phyloP scores from a whole-genome alignment of 2,113 vertebrate genomes.

The Desmodus rotundus region DNA sequence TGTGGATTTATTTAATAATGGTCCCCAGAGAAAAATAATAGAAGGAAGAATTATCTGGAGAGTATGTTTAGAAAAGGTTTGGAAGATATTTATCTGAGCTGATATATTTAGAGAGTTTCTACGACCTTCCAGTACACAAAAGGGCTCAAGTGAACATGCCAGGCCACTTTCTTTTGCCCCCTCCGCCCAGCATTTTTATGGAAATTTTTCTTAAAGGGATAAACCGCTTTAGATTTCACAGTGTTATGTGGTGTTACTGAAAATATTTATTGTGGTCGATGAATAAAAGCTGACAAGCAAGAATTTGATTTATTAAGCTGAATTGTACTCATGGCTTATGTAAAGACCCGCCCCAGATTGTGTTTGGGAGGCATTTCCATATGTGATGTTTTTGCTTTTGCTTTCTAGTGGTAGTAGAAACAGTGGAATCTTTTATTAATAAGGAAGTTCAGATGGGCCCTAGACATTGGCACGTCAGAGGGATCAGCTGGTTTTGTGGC shows the following conservation, averaged over 20 bases:
- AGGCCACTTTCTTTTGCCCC: constrained; percentile 1
- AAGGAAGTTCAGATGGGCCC: background rate
- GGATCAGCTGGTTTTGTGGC: background rate
- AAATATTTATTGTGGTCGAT: constrained; percentile 56
- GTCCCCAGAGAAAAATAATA: constrained; percentile 45
- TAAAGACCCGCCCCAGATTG: background rate
- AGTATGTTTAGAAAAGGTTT: background rate
- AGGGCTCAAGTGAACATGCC: constrained; percentile 29
- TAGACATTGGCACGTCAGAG: background rate
- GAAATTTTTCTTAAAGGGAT: constrained; percentile 43
- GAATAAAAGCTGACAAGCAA: constrained; percentile 46
- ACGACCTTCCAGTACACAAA: background rate
- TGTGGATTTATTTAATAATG: constrained; percentile 16
- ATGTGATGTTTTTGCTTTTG: background rate
- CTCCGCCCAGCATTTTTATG: background rate
- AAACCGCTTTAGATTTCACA: constrained; percentile 57
- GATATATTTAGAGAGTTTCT: constrained; percentile 26
- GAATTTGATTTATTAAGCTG: constrained; percentile 18
- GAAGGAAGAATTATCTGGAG: constrained; percentile 29
- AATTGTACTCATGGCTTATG: constrained; percentile 19
- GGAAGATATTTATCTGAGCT: background rate
- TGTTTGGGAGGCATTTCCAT: background rate
- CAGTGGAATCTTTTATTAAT: background rate
- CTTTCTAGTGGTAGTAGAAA: background rate
- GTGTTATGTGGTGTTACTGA: constrained; percentile 61